These are phyloP conservation scores for Megaptera novaeangliae DNA, from an alignment of 2,113 vertebrate species.

Conservation along the genomic window DNA sequence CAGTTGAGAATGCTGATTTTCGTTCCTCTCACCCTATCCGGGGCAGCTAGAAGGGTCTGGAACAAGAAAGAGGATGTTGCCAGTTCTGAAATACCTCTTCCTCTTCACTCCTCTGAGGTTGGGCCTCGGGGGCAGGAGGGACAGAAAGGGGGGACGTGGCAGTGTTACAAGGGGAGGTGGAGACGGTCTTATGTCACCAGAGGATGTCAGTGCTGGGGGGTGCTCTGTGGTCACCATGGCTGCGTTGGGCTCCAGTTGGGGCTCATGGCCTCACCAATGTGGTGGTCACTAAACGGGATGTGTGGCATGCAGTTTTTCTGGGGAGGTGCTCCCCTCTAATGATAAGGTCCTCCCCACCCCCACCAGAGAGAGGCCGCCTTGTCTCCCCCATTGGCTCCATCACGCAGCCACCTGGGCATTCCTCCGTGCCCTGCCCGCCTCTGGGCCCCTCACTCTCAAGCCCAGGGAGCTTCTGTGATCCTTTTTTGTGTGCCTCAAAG, in stretches of 20 bases:
- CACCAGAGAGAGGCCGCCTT: no score
- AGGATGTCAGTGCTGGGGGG: background rate
- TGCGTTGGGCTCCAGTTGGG: background rate
- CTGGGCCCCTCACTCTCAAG: no score
- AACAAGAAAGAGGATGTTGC: background rate
- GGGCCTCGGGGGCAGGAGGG: background rate
- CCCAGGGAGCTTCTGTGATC: background rate
- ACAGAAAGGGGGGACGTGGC: background rate
- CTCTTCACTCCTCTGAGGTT: background rate
- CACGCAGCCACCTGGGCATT: no score
- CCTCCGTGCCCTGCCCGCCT: no score
- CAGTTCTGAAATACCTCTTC: background rate
- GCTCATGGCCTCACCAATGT: background rate
- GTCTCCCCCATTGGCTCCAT: background rate
- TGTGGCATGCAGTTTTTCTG: background rate
- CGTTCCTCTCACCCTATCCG: background rate
- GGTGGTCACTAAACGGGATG: background rate
- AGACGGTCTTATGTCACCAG: background rate
- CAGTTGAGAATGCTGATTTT: background rate
- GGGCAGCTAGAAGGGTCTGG: background rate
- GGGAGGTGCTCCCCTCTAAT: background rate
- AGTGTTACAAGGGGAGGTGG: background rate
- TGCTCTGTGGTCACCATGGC: background rate
- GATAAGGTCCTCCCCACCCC: background rate
- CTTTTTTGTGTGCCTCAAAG: no score